A percentile compares a stretch with the other conserved stretches of the same genome.
phyloP scores from a whole-genome alignment of 2,113 vertebrate species.

The Prunella himalayana region DNA sequence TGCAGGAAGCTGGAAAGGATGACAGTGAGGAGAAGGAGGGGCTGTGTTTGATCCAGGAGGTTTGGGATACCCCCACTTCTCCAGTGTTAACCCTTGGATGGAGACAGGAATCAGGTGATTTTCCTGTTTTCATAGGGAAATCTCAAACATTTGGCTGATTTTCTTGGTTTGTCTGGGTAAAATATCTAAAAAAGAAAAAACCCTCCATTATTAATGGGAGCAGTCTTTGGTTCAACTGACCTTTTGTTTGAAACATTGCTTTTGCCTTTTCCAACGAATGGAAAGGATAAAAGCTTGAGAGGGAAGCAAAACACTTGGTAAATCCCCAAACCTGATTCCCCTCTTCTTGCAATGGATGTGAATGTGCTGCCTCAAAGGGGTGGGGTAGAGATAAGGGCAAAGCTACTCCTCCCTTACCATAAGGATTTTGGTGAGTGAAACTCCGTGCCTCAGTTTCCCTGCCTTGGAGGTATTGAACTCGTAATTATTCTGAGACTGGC shows the following conservation, averaged over 20 bases:
- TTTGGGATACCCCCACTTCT: neutral
- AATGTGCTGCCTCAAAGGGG: fast-evolving
- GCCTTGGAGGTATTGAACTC: neutral
- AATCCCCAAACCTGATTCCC: neutral
- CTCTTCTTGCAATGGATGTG: fast-evolving
- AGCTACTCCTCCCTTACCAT: fast-evolving
- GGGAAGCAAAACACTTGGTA: neutral
- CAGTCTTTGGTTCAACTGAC: neutral
- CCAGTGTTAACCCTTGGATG: fast-evolving
- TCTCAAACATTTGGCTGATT: fast-evolving
- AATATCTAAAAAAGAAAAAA: neutral
- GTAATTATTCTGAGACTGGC: fast-evolving
- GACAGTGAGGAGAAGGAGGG: neutral
- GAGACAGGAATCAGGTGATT: neutral
- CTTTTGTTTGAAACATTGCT: neutral
- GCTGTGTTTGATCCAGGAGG: neutral
- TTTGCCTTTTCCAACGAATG: neutral
- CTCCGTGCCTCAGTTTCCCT: neutral
- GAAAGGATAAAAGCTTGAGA: neutral
- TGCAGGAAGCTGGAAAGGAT: fast-evolving
- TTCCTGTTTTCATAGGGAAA: neutral
- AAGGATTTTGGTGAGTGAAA: neutral
- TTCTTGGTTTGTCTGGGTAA: neutral
- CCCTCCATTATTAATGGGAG: neutral
- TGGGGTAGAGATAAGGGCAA: neutral